Evolutionary conservation across 1,140 invertebrate species (phyloP), one percentile per base, ranked within the genome.

Genomic region (Kradibia gibbosae): DNA sequence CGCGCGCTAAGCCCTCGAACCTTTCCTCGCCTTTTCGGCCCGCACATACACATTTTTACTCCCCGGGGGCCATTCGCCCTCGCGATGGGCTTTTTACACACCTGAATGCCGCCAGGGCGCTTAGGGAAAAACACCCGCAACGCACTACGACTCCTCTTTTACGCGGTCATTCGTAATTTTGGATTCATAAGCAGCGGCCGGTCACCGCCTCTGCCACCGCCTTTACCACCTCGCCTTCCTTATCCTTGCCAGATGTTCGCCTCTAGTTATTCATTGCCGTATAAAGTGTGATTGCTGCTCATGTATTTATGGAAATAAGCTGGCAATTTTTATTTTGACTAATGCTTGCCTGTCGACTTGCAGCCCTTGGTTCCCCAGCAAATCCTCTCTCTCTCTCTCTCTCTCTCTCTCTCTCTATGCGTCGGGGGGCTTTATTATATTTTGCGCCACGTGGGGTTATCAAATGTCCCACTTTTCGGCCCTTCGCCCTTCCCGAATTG

Each of bases 1-100:
- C 53, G 45, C 55, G 20, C 8, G 57, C 78, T 50, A 78, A 20
- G 42, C 48, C 28, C 39, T 39, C 50, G n/a, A 60, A 42, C 53
- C 39, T 74, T 55, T 28, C 42, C 45, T 57, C 50, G 0, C 17
- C 34, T 48, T 50, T 45, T 36, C 73, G 36, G 60, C 67, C n/a
- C 74, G 22, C 28, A 42, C 65, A 34, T 55, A 39, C 22, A 34
- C 50, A 75, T 60, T 60, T 60, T 42, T 75, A 75, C 60, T 77
- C 76, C 34, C 62, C 31, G 31, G 62, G 62, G 57, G 74, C 73
- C 22, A 57, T n/a, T 77, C 75, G 60, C 28, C 10, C 48, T 73
- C 15, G 36, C 45, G 60, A 60, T 45, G 62, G 39, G 57, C 75
- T 31, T 34, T 67, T 67, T 67, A 31, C 39, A 25, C 57, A 77